These are phyloP conservation scores for Hyalella azteca DNA, from an alignment of 2,888 invertebrate genomes.

Conservation along the genomic window DNA sequence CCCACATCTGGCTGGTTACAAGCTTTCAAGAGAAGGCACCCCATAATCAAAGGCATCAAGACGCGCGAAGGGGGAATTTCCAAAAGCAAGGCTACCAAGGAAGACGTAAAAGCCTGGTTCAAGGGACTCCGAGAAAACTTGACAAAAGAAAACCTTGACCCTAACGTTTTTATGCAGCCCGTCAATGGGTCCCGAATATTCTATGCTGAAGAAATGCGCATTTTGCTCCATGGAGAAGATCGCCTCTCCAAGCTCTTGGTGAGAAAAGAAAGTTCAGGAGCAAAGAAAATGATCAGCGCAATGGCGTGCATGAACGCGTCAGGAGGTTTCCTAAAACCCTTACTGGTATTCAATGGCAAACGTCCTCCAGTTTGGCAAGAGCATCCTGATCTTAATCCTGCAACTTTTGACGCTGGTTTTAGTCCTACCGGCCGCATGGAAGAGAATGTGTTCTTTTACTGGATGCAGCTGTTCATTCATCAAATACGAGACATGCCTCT, in stretches of 20 bases:
- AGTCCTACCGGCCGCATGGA: constrained; percentile 33
- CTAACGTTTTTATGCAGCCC: constrained; percentile 32
- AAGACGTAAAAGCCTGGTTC: constrained; percentile 31
- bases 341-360: constrained; percentile 12
- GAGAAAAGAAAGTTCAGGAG: constrained; percentile 20
- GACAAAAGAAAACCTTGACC: constrained; percentile 15
- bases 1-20: constrained; percentile 39
- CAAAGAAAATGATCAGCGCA: constrained; percentile 27
- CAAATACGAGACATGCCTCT: constrained; percentile 15
- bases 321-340: background rate
- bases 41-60: constrained; percentile 14
- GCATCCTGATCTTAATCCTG: constrained; percentile 17
- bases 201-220: constrained; percentile 31
- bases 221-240: constrained; percentile 25
- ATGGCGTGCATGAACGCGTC: constrained; percentile 38
- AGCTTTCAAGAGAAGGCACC: constrained; percentile 38
- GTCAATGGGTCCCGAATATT: constrained; percentile 30
- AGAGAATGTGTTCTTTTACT: constrained; percentile 34
- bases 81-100: constrained; percentile 31
- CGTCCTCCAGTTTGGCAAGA: constrained; percentile 28
- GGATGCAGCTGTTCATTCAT: constrained; percentile 37
- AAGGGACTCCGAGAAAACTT: constrained; percentile 12
- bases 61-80: constrained; percentile 21
- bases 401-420: constrained; percentile 5
- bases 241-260: constrained; percentile 20